phyloP scores from a whole-genome alignment of 1,140 invertebrate genomes.

The Brachionus rotundiformis region DNA sequence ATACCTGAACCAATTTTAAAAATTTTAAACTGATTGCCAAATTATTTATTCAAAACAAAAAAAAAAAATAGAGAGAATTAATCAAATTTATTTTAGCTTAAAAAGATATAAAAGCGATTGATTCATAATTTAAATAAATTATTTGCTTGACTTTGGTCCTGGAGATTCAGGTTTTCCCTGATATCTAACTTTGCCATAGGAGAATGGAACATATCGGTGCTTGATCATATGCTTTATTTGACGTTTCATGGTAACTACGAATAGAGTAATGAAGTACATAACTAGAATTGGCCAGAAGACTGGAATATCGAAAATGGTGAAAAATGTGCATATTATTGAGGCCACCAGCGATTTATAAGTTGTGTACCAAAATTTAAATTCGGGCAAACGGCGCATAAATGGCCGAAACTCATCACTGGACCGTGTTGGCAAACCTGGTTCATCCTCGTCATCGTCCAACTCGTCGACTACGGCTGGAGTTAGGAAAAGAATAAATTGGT shows the following conservation, averaged over 20 bases:
- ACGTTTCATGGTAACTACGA: slow-evolving; percentile 98
- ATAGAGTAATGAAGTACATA: slow-evolving; percentile 97
- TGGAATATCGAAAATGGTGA: slow-evolving; percentile 96
- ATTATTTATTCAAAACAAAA: slow-evolving; percentile 37
- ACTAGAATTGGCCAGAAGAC: slow-evolving; percentile 99
- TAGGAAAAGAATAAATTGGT: slow-evolving; percentile 98
- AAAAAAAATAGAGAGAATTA: slow-evolving; percentile 10
- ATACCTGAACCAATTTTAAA: no score
- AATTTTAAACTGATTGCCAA: neutral
- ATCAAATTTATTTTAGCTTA: slow-evolving; percentile 1
- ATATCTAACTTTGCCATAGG: slow-evolving; percentile 89
- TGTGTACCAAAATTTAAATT: slow-evolving; percentile 99
- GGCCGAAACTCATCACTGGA: slow-evolving; percentile 96
- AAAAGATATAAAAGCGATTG: slow-evolving; percentile 25
- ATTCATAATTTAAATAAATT: slow-evolving; percentile 17
- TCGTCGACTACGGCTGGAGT: slow-evolving; percentile 85
- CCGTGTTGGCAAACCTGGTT: slow-evolving; percentile 85
- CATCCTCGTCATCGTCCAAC: slow-evolving; percentile 73
- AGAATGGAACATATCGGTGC: slow-evolving; percentile 97
- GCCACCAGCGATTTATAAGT: slow-evolving; percentile 91
- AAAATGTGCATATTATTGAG: slow-evolving; percentile 88
- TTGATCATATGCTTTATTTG: slow-evolving; percentile 99
- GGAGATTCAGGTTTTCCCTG: slow-evolving; percentile 17
- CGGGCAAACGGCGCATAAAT: slow-evolving; percentile 93
- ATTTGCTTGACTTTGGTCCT: slow-evolving; percentile 39